Evolutionary conservation across 2,888 invertebrate species (phyloP), one percentile per base, ranked within the genome.

Genomic region (Tuberolachnus salignus): DNA sequence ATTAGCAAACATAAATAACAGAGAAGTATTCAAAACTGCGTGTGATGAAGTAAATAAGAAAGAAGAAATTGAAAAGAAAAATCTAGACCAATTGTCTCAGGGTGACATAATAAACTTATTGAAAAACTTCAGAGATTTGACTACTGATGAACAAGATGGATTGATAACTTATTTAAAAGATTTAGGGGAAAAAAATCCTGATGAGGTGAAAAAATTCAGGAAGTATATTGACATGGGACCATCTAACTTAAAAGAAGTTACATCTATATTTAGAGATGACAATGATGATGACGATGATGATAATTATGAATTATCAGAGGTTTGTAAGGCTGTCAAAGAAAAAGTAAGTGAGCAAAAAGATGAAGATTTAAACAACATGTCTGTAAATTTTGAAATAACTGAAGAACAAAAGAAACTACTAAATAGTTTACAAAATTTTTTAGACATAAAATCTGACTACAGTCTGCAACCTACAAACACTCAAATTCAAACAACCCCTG

Each of bases 261-360:
- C 64, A 19, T 61, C 72, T 86, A 75, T 85, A 10, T 66, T 57
- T 21, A 81, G 71, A 69, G 82, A 82, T 19, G 81, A 82, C 0
- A 90, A 89, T 73, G 92, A 92, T 80, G 91, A 91, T 0, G 90
- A 89, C 72, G 92, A 92, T 80, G 91, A 91, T 80, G 93, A 93
- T 83, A 93, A 94, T 84, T 94, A 94, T 83, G 90, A 91, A n/a
- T 92, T 92, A 82, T 93, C 93, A 82, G 94, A 94, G 85, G 92
- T 93, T 61, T 92, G 92, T 83, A 90, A 92, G 84, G 92, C 92
- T 0, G 93, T 91, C 0, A 91, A 90, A 0, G 90, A 90, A 83
- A 93, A 92, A 84, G 90, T 93, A 0, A 90, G 88, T 82, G 91
- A 91, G 81, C 88, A 89, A 55, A 63, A 75, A 53, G 61, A 70